Evolutionary conservation across 2,888 invertebrate species (phyloP), one percentile per base, ranked within the genome.

Genomic region (Rhorus exstirpatorius): DNA sequence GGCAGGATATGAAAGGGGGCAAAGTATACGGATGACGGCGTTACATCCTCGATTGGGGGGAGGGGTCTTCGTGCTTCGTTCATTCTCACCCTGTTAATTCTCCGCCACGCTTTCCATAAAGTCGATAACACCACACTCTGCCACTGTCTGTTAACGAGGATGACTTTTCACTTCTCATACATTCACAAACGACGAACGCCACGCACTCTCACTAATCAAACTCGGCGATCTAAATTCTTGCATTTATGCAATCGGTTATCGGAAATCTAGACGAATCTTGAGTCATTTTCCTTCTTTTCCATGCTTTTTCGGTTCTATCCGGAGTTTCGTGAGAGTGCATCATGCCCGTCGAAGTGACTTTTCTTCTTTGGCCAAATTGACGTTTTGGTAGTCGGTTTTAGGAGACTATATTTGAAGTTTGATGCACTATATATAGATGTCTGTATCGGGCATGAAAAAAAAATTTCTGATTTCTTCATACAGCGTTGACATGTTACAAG

Each of bases 161-260:
- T 24, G 24, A 51, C 17, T 19, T 10, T 21, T 17, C 55, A n/a
- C 31, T 35, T 35, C n/a, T 51, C 24, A 46, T 53, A 65, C 24
- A 53, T 51, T 55, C 67, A 46, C 63, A 31, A 26, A 55, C 31
- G n/a, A 44, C 75, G 17, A 67, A 41, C 74, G 70, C 68, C 77
- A 68, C 80, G 77, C 80, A 74, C 77, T 77, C 76, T 68, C 80
- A 31, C 77, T 80, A 77, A 77, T 79, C 74, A 77, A 70, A 17
- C 71, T 80, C 63, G 51, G 61, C 44, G 49, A 83, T 80, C 68
- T 44, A n/a, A 61, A 81, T 74, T 41, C 61, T 68, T 61, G 24
- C 14, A 14, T 55, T 71, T 65, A 49, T 17, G n/a, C 63, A 60
- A 67, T 77, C 61, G 55, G 31, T 46, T 61, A 81, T 72, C 60